Conservation (phyloP, 2,113 vertebrate species). For the Percina caprodes region DNA sequence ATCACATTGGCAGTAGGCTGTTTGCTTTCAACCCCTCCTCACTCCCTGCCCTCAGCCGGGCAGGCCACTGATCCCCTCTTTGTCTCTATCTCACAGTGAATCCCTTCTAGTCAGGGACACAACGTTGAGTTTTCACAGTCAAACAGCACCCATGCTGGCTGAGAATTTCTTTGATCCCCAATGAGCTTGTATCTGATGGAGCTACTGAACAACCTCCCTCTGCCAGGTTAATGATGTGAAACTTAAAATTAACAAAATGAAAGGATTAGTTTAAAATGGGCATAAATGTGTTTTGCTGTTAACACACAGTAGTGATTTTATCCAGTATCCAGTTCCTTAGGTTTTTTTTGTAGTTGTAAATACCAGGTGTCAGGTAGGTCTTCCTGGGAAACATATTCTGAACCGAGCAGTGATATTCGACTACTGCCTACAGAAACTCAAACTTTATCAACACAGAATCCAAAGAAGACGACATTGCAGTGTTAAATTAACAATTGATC, state of each 20-base stretch:
- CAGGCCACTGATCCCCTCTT: slow-evolving; percentile 55
- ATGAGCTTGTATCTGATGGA: slow-evolving; percentile 30
- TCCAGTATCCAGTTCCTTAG: neutral
- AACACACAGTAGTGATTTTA: neutral
- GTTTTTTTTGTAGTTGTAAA: slow-evolving; percentile 40
- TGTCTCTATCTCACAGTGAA: slow-evolving; percentile 57
- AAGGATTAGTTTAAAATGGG: neutral
- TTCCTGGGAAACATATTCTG: slow-evolving; percentile 2
- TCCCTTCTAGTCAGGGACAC: slow-evolving; percentile 46
- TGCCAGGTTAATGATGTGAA: slow-evolving; percentile 2
- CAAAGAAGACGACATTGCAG: neutral
- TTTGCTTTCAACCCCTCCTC: slow-evolving; percentile 62
- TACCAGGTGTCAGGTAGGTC: slow-evolving; percentile 7
- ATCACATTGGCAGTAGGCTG: slow-evolving; percentile 73
- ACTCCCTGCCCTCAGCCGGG: neutral
- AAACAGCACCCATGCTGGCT: slow-evolving; percentile 66
- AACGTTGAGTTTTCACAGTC: slow-evolving; percentile 63
- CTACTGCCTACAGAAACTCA: neutral
- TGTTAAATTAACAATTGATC: neutral
- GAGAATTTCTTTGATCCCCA: slow-evolving; percentile 77
- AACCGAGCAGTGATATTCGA: neutral
- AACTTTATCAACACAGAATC: neutral
- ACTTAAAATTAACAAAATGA: slow-evolving; percentile 15
- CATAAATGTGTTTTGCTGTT: neutral
- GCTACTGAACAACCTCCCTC: slow-evolving; percentile 28